Base-by-base conservation (phyloP, 2,888 invertebrate species). In the Empis stercorea region DNA sequence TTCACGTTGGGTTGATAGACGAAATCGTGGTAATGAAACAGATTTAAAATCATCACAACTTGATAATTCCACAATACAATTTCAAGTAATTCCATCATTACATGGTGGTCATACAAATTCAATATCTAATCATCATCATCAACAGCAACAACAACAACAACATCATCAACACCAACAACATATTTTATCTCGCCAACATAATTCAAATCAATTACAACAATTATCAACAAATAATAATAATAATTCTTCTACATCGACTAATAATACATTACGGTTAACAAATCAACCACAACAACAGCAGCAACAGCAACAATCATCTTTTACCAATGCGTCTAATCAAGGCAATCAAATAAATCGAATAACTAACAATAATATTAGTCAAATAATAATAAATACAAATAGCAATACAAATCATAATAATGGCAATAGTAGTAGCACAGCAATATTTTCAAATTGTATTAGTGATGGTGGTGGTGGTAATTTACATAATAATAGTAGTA, bases 1-100 rank as follows among this genome's bases (percentile, higher is more conserved):
- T 52, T 63, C 68, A 3, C 64, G 68, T 38, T 69, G 69, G 68
- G 59, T 66, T 17, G 69, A 69, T 38, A 60, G 68, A 5, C 57
- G 68, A 14, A 58, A 57, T 45, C 63, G 64, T 16, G 51, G 20
- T 40, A n/a, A 37, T 23, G 41, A 48, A 49, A 46, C 51, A 39
- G 45, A 50, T 47, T 39, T 51, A 49, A 46, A 55, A 48, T 52
- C 56, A 54, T 45, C 57, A 53, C 51, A 60, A 55, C 55, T 57
- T 60, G 55, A 43, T 57, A 54, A 56, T 59, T 16, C 34, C 57
- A 53, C 63, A 59, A 60, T 66, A 54, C 55, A 66, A 60, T 61
- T 60, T 60, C 56, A 61, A 40, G 40, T 40, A 40, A 23, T 40
- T 10, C 40, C 40, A 40, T 20, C 20, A 23, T 42, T 44, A 20